Base-by-base conservation (phyloP, 2,888 invertebrate genomes). In the Ennomos erosarius region DNA sequence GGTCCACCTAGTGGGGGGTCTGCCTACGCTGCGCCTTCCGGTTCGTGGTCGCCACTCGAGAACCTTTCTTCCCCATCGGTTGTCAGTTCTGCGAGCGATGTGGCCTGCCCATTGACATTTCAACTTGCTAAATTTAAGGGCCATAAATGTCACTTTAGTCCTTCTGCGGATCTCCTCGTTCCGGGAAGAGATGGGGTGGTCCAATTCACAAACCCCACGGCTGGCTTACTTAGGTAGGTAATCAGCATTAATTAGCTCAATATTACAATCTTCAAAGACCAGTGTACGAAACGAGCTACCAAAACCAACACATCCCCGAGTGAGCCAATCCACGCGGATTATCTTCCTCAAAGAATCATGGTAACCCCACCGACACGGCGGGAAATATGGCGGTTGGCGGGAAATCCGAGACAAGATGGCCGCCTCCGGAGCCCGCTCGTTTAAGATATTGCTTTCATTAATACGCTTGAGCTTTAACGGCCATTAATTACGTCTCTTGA, bases 321-420 rank as follows among this genome's bases (percentile, higher is more conserved):
- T 61, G 65, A 68, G 81, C 86, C 85, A 87, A 87, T 87, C 78
- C 78, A 71, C 66, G 26, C 26, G 76, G 86, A 87, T 87, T 86
- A 86, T 83, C 84, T 86, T 84, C 77, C 85, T 85, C 78, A 73
- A 70, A 69, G 44, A 65, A 57, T 58, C 65, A 65, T 68, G 67
- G 68, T 69, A 71, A 69, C 78, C 74, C 78, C 59, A 71, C 62
- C 50, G 65, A 73, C 71, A 76, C 72, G 72, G 79, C 79, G 79
- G 79, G 80, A 82, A 82, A 82, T 75, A 59, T 55, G 55, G 46
- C 54, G 59, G 59, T 59, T 54, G 53, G 59, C 70, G 77, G 79
- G 82, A 82, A 84, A 82, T 75, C 72, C 66, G 75, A 81, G 71
- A 78, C 87, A 87, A 87, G 76, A 87, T 87, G 87, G 87, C 87